Conservation (phyloP, 2,113 vertebrate genomes). For the Prinia subflava region DNA sequence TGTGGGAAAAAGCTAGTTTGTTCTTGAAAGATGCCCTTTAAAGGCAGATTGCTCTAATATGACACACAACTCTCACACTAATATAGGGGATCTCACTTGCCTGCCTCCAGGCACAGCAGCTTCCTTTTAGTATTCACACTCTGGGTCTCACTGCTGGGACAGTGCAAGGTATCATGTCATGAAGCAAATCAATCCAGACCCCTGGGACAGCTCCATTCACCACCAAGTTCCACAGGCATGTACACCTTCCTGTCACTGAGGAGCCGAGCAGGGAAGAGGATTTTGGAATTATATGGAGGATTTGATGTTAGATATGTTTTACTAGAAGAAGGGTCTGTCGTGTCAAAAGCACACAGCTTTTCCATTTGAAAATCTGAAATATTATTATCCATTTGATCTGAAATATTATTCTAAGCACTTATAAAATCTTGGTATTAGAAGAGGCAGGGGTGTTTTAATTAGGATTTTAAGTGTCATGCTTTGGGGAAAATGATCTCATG, state of each 20-base stretch:
- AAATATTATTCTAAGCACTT: not conserved
- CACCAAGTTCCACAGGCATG: not conserved
- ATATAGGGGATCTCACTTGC: not conserved
- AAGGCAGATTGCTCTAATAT: slow-evolving; percentile 57
- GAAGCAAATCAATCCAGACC: not conserved
- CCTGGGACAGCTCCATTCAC: slow-evolving; percentile 13
- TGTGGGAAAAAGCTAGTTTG: slow-evolving; percentile 59
- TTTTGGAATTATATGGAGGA: fast-evolving
- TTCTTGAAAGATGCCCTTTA: slow-evolving; percentile 68
- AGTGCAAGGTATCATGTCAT: not conserved
- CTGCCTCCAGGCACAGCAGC: not conserved
- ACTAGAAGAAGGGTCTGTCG: not conserved
- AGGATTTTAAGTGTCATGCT: not conserved
- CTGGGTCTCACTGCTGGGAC: not conserved
- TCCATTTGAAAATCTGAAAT: not conserved
- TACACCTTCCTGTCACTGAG: fast-evolving
- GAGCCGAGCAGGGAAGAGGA: not conserved
- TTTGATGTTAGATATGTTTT: not conserved
- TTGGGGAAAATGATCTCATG: not conserved
- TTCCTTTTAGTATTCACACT: not conserved
- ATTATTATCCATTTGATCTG: not conserved
- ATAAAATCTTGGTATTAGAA: not conserved
- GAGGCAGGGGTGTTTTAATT: slow-evolving; percentile 12
- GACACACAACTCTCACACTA: slow-evolving; percentile 18
- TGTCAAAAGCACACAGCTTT: not conserved